Conservation (phyloP, 2,888 invertebrate species). For the Aradus depressus region DNA sequence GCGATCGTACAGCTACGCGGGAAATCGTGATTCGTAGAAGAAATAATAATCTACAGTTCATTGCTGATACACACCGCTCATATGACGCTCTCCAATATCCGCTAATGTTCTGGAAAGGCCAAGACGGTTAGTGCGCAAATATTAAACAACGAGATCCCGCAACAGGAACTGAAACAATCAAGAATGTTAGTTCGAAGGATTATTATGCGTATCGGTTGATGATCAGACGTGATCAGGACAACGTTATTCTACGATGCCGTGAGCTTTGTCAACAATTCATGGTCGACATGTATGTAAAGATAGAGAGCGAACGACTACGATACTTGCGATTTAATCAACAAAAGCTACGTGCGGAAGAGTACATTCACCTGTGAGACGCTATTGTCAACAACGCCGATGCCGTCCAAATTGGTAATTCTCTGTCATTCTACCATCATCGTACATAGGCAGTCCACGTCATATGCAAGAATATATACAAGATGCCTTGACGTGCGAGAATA, state of each 20-base stretch:
- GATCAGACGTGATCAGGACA: constrained; percentile 20
- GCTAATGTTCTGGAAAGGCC: background rate
- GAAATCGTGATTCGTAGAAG: background rate
- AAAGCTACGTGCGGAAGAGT: constrained; percentile 31
- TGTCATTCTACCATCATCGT: constrained; percentile 32
- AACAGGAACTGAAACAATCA: constrained; percentile 17
- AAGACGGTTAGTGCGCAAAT: background rate
- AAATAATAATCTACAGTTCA: constrained; percentile 8
- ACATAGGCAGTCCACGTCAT: constrained; percentile 33
- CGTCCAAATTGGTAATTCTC: constrained; percentile 26
- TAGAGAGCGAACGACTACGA: constrained; percentile 33
- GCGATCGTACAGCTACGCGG: background rate
- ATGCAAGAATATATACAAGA: too few species aligned
- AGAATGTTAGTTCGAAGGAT: constrained; percentile 24
- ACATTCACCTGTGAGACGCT: too few species aligned
- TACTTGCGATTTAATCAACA: constrained; percentile 33
- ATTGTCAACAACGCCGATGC: constrained; percentile 14
- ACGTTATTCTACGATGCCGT: constrained; percentile 30
- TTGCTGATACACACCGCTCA: constrained; percentile 9
- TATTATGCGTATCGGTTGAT: background rate
- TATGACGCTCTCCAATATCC: background rate
- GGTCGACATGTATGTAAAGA: constrained; percentile 35
- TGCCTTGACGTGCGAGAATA: too few species aligned
- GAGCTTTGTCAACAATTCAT: constrained; percentile 34
- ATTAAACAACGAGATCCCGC: constrained; percentile 20